Evolutionary conservation across 2,888 invertebrate genomes (phyloP), one percentile per base, ranked within the genome.

Genomic region (Dexiosoma caninum): DNA sequence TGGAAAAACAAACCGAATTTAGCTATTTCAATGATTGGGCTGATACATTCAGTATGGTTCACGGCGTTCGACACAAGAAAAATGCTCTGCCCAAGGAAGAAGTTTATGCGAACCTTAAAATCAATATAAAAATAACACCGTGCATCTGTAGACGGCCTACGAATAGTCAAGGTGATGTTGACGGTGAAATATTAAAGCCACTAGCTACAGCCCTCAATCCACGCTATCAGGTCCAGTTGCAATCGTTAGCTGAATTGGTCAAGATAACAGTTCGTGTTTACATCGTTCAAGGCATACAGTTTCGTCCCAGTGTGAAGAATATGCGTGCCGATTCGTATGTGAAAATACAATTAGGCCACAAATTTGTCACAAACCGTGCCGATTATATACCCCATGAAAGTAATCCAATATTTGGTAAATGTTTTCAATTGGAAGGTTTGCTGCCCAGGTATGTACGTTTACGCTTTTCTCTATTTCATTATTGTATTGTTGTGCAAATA

Each of bases 331-430:
- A 97, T 89, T 94, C 97, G 0, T 97, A 95, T 86, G 91, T 97
- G 0, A 91, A 92, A 12, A 88, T 97, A 7, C 92, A 91, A 69
- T 92, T 96, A 51, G 95, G 95, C 0, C 92, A 92, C 57, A 93
- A 93, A 74, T 90, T 90, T 3, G 90, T 94, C 44, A 92, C 92
- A 44, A 95, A 96, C 88, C 92, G 93, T 62, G 94, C 94, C 14
- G 92, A 93, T 84, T 94, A 93, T 87, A 91, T 95, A 40, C 91
- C 93, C 1, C 95, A 95, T 87, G 94, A 95, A 84, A 89, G 94
- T 16, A 95, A 96, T 91, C 97, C 97, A 0, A 91, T 95, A 21
- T 97, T 97, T 90, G 97, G 97, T 66, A 94, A 92, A 93, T 94
- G 90, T 87, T 91, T 90, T 79, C 87, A 90, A 78, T 42, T 90